Evolutionary conservation across 92 coral and sea anemone species (phyloP), one percentile per base, ranked within the genome.

Genomic region (Palythoa heliodiscus): DNA sequence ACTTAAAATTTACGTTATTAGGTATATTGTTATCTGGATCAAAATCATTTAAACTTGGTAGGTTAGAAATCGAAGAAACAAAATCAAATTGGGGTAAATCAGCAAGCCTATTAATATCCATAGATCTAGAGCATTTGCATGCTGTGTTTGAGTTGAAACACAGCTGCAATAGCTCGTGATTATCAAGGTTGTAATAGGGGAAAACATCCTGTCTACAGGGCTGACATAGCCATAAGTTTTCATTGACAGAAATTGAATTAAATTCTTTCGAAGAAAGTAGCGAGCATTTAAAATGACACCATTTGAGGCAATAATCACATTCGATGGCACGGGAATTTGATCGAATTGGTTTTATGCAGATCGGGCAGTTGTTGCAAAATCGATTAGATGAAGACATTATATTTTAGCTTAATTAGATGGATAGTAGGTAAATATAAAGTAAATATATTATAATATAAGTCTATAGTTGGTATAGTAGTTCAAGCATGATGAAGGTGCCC

Each of bases 161-260:
- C 53, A 71, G 17, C 76, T 71, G 76, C 53, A 71, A 71, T 11
- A 71, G 76, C 76, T 71, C 11, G 52, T 71, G 76, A n/a, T 71
- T 71, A 16, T 71, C 24, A 40, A 71, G 15, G 20, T 71, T 71
- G 76, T 37, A 71, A 71, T 11, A 71, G 76, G 76, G 76, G 20
- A 71, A 71, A 14, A 71, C 76, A 71, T 71, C 55, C 20, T 71
- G 76, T 71, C 76, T 71, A 71, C 76, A 71, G 76, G 76, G 76
- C 53, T 71, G 76, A 71, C 76, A 71, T 38, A 71, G 76, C 76
- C 76, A 71, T 71, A 71, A 40, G 53, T 71, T 13, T 11, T 71
- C 20, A 71, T 14, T 71, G 52, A 4, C 76, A 71, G 76, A 71
- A 11, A 71, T 71, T 35, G 48, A 25, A 37, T 71, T 71, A 40